Percentiles rank a stretch among this genome's conserved stretches.
These are phyloP conservation scores for Cygnus buccinator DNA, from an alignment of 2,113 vertebrate species.

Conservation along the genomic window DNA sequence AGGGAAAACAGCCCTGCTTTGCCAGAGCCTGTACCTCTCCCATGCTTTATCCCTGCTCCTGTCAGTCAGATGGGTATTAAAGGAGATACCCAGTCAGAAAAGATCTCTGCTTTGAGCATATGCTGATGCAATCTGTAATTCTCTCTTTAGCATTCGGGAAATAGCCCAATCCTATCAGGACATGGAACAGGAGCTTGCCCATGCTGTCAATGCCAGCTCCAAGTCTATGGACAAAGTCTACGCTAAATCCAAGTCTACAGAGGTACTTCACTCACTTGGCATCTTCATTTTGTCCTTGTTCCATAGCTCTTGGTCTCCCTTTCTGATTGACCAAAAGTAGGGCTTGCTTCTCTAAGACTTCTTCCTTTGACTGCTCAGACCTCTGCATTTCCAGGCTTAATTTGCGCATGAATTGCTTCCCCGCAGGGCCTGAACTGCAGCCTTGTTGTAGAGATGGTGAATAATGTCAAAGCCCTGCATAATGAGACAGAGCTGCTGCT, in stretches of 20 bases:
- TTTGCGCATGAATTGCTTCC: constrained; percentile 1
- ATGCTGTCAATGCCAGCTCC: constrained; percentile 96
- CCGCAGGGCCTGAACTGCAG: constrained; percentile 85
- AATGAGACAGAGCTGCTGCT: constrained; percentile 94
- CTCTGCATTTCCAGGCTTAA: neutral
- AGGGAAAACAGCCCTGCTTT: neutral
- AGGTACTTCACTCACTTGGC: constrained; percentile 74
- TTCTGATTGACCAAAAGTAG: neutral
- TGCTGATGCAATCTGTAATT: constrained; percentile 3
- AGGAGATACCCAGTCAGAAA: neutral
- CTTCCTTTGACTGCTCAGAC: neutral
- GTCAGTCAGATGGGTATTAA: neutral
- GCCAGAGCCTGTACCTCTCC: neutral
- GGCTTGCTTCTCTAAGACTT: neutral
- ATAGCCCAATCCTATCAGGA: constrained; percentile 89
- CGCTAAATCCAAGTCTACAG: constrained; percentile 84
- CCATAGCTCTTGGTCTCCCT: neutral
- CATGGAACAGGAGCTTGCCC: constrained; percentile 96
- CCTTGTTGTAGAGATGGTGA: constrained; percentile 91
- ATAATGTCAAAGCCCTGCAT: constrained; percentile 90
- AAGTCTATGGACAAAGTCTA: constrained; percentile 97
- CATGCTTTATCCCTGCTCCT: rapidly evolving
- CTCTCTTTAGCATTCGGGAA: constrained; percentile 87
- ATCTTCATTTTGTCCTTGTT: neutral
- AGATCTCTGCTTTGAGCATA: neutral